phyloP scores from a whole-genome alignment of 37 sponge, comb jelly and placozoan genomes.

The Oscarella lobularis region DNA sequence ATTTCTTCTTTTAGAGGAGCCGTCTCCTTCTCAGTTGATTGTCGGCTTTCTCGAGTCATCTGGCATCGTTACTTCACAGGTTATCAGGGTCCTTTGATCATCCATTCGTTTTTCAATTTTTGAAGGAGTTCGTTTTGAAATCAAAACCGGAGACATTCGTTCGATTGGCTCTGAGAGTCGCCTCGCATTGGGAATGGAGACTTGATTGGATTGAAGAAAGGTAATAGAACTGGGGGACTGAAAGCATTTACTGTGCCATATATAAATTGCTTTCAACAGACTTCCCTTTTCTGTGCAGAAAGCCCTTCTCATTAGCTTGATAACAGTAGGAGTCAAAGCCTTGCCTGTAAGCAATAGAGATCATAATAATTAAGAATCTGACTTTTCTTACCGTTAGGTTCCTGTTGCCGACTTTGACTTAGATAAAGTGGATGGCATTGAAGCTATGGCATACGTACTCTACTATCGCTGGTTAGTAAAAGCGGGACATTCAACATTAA shows the following conservation, averaged over 20 bases:
- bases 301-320: background rate
- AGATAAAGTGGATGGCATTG: background rate
- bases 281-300: background rate
- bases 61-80: constrained; percentile 37
- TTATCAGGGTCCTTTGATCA: too few relatives aligned
- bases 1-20: constrained; percentile 25
- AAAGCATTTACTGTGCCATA: background rate
- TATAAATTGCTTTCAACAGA: background rate
- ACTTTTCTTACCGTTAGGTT: background rate
- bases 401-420: background rate
- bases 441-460: background rate
- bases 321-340: background rate
- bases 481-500: too few relatives aligned
- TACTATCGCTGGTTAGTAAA: constrained; percentile 1
- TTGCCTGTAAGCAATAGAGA: background rate
- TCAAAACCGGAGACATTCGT: too few relatives aligned
- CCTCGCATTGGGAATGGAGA: background rate
- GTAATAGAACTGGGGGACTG: background rate
- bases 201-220: background rate
- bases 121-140: too few relatives aligned
- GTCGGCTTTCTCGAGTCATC: constrained; percentile 59
- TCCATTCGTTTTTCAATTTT: too few relatives aligned
- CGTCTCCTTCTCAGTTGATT: constrained; percentile 36
- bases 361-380: background rate
- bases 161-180: background rate